A percentile compares a stretch with the other conserved stretches of the same genome.
These are phyloP conservation scores for Odontocolon sp. DNA, from an alignment of 2,888 invertebrate genomes.

Conservation along the genomic window DNA sequence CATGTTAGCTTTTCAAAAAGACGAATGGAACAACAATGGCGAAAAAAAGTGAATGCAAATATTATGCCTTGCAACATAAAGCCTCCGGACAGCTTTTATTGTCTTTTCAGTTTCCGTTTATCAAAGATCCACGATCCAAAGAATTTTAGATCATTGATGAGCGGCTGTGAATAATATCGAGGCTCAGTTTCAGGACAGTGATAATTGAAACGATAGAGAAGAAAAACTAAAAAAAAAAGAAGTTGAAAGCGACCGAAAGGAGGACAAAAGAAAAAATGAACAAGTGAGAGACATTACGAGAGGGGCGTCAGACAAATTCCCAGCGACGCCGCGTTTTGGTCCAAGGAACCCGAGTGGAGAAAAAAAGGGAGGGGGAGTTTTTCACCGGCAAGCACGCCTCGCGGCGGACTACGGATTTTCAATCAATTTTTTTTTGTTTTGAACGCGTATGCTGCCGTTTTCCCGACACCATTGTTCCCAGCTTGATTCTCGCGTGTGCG, in stretches of 20 bases:
- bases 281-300: conserved; percentile 3
- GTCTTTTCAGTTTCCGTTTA: conserved; percentile 33
- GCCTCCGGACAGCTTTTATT: conserved; percentile 33
- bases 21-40: conserved; percentile 24
- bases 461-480: conserved; percentile 59
- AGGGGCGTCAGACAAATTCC: conserved; percentile 38
- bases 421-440: conserved; percentile 49
- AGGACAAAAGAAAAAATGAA: too few species aligned
- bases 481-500: conserved; percentile 47
- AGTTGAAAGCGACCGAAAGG: conserved; percentile 7
- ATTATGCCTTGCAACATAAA: conserved; percentile 25
- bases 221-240: conserved; percentile 28
- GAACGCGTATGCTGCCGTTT: conserved; percentile 53
- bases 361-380: conserved; percentile 35
- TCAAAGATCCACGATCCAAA: conserved; percentile 23
- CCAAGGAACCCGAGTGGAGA: conserved; percentile 11
- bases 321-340: conserved; percentile 37
- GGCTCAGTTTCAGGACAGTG: conserved; percentile 11
- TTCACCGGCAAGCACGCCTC: conserved; percentile 47
- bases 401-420: conserved; percentile 54
- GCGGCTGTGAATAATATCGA: not conserved
- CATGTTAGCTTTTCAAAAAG: not conserved
- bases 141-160: conserved; percentile 32
- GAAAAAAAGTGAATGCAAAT: conserved; percentile 8
- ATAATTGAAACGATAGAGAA: conserved; percentile 59